Conservation (phyloP, 1,140 invertebrate species). For the Drosophila varians region DNA sequence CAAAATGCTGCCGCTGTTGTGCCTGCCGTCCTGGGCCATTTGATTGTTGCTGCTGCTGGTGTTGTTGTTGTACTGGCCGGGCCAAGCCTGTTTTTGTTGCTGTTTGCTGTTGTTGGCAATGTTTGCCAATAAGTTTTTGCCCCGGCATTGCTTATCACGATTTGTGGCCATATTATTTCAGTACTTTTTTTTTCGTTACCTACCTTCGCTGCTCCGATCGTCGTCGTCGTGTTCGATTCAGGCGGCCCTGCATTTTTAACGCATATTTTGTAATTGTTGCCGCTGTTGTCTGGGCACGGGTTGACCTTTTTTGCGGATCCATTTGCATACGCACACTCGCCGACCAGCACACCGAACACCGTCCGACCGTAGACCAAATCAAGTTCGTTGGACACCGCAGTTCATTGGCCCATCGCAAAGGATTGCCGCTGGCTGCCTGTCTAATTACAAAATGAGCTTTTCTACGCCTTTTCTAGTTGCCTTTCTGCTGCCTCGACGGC, state of each 20-base stretch:
- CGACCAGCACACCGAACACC: slow-evolving; percentile 3
- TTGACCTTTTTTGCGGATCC: slow-evolving; percentile 72
- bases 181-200: slow-evolving; percentile 41
- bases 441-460: slow-evolving; percentile 77
- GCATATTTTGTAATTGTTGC: slow-evolving; percentile 81
- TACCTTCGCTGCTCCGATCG: neutral
- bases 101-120: slow-evolving; percentile 60
- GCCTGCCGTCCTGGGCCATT: slow-evolving; percentile 65
- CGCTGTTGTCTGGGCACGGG: slow-evolving; percentile 38
- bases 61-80: slow-evolving; percentile 23
- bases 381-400: slow-evolving; percentile 74
- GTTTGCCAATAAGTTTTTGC: slow-evolving; percentile 75
- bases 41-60: slow-evolving; percentile 53
- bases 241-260: slow-evolving; percentile 78
- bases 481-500: slow-evolving; percentile 3
- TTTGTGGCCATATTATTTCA: slow-evolving; percentile 81
- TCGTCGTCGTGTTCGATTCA: slow-evolving; percentile 70
- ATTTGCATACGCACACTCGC: slow-evolving; percentile 64
- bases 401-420: slow-evolving; percentile 65
- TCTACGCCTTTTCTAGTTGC: slow-evolving; percentile 29
- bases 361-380: slow-evolving; percentile 57
- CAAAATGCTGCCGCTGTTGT: slow-evolving; percentile 72
- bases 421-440: slow-evolving; percentile 68
- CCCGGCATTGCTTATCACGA: slow-evolving; percentile 79
- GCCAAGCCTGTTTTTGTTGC: slow-evolving; percentile 78